phyloP scores from a whole-genome alignment of 2,797 vertebrate species.

The Tenualosa ilisha region DNA sequence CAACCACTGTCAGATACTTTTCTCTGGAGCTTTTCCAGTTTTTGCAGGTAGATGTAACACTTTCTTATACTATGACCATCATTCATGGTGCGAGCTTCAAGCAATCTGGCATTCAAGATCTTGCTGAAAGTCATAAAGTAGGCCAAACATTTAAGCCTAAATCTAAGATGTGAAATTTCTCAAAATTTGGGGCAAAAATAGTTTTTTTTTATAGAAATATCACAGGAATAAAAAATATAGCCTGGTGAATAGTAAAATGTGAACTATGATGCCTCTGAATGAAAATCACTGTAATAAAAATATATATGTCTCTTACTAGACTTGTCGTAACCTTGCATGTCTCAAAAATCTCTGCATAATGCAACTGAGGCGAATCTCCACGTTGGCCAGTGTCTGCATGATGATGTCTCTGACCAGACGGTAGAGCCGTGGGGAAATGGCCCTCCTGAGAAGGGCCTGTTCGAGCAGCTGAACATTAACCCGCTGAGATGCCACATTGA shows the following conservation, averaged over 20 bases:
- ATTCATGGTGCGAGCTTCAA: slow-evolving; percentile 52
- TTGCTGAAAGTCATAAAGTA: slow-evolving; percentile 19
- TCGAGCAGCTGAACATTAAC: slow-evolving; percentile 58
- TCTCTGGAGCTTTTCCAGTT: slow-evolving; percentile 57
- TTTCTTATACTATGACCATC: slow-evolving; percentile 52
- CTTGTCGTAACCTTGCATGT: slow-evolving; percentile 3
- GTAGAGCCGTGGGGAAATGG: slow-evolving; percentile 48
- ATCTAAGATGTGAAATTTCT: too few relatives aligned
- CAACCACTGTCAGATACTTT: slow-evolving; percentile 52
- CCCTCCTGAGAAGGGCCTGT: slow-evolving; percentile 45
- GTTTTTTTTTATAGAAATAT: too few relatives aligned
- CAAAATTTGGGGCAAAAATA: too few relatives aligned
- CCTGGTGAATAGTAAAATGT: too few relatives aligned
- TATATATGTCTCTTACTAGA: slow-evolving; percentile 1
- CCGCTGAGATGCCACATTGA: slow-evolving; percentile 59
- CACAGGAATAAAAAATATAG: too few relatives aligned
- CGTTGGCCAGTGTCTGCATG: slow-evolving; percentile 4
- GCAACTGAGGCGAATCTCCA: slow-evolving; percentile 36
- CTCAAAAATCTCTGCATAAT: slow-evolving; percentile 60
- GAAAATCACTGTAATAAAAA: not conserved
- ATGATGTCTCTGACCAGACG: slow-evolving; percentile 49
- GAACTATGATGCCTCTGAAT: too few relatives aligned
- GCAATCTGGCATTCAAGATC: slow-evolving; percentile 53
- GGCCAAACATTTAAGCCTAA: slow-evolving; percentile 15
- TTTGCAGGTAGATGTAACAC: slow-evolving; percentile 55